Evolutionary conservation across 2,888 invertebrate genomes (phyloP).

Genomic region (Brachyopa scutellaris): DNA sequence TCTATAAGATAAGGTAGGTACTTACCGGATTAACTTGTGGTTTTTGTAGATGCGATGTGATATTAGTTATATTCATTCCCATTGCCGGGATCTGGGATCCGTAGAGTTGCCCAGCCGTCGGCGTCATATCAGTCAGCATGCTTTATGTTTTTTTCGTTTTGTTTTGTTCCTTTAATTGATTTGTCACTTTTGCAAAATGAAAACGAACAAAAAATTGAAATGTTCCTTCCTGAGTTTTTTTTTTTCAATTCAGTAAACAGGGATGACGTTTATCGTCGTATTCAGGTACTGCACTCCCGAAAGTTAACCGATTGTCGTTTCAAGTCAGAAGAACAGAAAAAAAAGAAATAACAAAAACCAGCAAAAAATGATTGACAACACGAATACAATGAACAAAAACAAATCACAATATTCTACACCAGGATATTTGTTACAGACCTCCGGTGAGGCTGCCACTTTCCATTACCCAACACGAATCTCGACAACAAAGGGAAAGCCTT

Average conservation of each 20-base stretch:
- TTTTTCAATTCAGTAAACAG: conserved; percentile 68
- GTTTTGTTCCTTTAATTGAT: conserved; percentile 57
- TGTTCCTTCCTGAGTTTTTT: conserved; percentile 52
- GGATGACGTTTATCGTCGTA: conserved; percentile 43
- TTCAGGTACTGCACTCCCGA: conserved; percentile 44
- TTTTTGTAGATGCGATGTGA: conserved; percentile 81
- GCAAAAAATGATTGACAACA: conserved; percentile 71
- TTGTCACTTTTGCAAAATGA: conserved; percentile 62
- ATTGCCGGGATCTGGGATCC: conserved; percentile 85
- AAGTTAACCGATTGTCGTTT: conserved; percentile 54
- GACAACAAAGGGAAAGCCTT: conserved; percentile 61
- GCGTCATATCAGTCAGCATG: conserved; percentile 85
- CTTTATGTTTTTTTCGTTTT: conserved; percentile 66
- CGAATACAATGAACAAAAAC: conserved; percentile 27
- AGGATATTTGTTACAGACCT: conserved; percentile 56
- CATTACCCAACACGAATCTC: conserved; percentile 63
- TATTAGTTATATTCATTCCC: conserved; percentile 84
- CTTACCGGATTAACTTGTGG: conserved; percentile 82
- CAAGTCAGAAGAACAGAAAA: conserved; percentile 26
- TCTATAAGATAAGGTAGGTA: no score
- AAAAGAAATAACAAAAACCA: not conserved
- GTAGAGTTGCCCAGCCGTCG: conserved; percentile 84
- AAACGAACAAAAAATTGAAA: conserved; percentile 3
- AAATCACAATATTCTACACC: conserved; percentile 51
- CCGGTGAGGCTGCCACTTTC: conserved; percentile 62